Evolutionary conservation across 1,140 invertebrate genomes (phyloP).

Genomic region (Cydia amplana): DNA sequence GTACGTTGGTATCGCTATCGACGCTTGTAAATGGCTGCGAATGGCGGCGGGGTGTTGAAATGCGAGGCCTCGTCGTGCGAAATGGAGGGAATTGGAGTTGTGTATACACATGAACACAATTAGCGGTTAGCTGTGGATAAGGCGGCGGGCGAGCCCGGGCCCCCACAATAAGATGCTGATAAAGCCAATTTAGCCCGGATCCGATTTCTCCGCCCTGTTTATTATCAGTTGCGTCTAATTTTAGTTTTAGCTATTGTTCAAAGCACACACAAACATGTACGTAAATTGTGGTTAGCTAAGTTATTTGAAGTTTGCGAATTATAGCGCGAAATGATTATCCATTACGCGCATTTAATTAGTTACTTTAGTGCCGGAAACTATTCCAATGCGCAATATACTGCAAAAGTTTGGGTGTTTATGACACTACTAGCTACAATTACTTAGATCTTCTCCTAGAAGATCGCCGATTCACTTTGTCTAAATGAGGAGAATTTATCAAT

Average conservation of each 20-base stretch:
- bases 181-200: constrained; percentile 49
- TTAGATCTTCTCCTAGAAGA: not conserved
- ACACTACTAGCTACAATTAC: not conserved
- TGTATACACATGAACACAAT: constrained; percentile 58
- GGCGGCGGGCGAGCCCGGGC: constrained; percentile 22
- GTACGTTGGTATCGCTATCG: constrained; percentile 61
- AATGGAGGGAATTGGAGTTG: constrained; percentile 55
- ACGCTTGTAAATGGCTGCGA: constrained; percentile 60
- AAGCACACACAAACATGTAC: constrained; percentile 49
- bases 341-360: constrained; percentile 14
- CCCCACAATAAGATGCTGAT: constrained; percentile 34
- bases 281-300: constrained; percentile 51
- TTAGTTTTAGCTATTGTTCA: constrained; percentile 52
- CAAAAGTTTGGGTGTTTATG: constrained; percentile 25
- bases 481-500: not conserved
- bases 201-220: constrained; percentile 49
- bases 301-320: constrained; percentile 52
- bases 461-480: not conserved
- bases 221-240: constrained; percentile 53
- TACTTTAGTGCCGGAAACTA: constrained; percentile 24
- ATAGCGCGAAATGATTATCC: constrained; percentile 36
- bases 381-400: constrained; percentile 9
- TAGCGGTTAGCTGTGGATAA: constrained; percentile 44
- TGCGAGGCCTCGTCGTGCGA: constrained; percentile 47
- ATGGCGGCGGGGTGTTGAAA: constrained; percentile 49